Evolutionary conservation across 53 echinoderm and acorn worm genomes (phyloP).

Genomic region (Actinopyga echinites): DNA sequence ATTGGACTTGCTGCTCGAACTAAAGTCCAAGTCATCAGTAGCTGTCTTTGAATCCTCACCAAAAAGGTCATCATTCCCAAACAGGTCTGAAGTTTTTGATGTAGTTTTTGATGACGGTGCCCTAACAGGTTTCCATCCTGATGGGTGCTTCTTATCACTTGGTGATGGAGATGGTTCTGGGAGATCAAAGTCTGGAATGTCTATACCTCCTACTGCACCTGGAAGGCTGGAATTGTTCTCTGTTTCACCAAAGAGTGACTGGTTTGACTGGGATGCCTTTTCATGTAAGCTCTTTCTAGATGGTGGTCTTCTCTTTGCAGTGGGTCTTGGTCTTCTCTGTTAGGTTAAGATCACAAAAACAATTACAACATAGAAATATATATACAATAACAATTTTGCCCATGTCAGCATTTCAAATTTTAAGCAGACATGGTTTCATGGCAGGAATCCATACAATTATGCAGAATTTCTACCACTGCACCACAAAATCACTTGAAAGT

Average conservation of each 20-base stretch:
- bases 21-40: not conserved
- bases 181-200: constrained; percentile 43
- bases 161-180: constrained; percentile 28
- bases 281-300: constrained; percentile 46
- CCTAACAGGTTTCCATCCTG: not conserved
- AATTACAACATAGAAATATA: too few species aligned
- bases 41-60: not conserved
- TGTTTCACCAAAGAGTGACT: constrained; percentile 35
- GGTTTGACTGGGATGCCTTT: constrained; percentile 43
- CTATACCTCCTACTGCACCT: constrained; percentile 34
- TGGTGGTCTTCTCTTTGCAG: constrained; percentile 27
- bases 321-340: constrained; percentile 50
- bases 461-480: too few species aligned
- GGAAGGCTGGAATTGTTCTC: not conserved
- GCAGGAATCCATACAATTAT: too few species aligned
- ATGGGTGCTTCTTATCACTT: not conserved
- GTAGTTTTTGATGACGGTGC: constrained; percentile 17
- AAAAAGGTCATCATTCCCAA: constrained; percentile 69
- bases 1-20: not conserved
- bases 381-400: too few species aligned
- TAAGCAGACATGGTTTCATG: too few species aligned
- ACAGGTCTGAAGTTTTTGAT: constrained; percentile 56
- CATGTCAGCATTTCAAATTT: too few species aligned
- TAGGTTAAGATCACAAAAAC: not conserved
- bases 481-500: too few species aligned